Evolutionary conservation across 2,113 vertebrate species (phyloP).

Genomic region (Psophia crepitans): DNA sequence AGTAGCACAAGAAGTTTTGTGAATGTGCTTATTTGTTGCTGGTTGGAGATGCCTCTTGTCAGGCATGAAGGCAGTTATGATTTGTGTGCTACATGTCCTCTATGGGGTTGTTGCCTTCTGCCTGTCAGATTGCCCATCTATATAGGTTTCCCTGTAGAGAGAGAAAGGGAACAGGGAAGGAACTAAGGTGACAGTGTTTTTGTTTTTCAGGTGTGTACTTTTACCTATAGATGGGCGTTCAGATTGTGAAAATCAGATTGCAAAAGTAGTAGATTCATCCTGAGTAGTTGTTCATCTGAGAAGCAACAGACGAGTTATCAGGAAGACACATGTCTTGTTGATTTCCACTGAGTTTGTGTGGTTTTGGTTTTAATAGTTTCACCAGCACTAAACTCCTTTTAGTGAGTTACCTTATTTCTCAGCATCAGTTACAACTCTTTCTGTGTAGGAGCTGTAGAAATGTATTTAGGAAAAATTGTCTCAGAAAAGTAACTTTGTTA

Average conservation of each 20-base stretch:
- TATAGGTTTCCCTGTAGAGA: neutral
- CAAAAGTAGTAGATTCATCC: neutral
- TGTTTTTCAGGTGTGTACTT: neutral
- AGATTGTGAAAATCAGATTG: neutral
- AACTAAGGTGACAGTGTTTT: neutral
- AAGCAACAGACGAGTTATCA: neutral
- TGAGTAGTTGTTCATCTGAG: neutral
- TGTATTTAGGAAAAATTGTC: neutral
- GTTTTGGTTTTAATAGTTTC: neutral
- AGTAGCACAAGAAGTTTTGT: neutral
- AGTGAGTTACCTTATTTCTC: neutral
- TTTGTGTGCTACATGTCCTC: neutral
- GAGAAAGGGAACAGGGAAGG: neutral
- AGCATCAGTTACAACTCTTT: neutral
- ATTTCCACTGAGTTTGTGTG: neutral
- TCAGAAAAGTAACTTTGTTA: neutral
- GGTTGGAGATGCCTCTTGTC: neutral
- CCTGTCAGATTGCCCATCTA: neutral
- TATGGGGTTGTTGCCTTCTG: neutral
- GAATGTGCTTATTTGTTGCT: neutral
- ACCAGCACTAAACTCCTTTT: neutral
- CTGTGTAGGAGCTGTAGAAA: neutral
- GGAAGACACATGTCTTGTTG: fast-evolving
- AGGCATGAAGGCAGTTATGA: neutral
- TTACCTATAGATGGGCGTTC: neutral